Evolutionary conservation across 2,113 vertebrate genomes (phyloP).

Genomic region (Ancistrus triradiatus): DNA sequence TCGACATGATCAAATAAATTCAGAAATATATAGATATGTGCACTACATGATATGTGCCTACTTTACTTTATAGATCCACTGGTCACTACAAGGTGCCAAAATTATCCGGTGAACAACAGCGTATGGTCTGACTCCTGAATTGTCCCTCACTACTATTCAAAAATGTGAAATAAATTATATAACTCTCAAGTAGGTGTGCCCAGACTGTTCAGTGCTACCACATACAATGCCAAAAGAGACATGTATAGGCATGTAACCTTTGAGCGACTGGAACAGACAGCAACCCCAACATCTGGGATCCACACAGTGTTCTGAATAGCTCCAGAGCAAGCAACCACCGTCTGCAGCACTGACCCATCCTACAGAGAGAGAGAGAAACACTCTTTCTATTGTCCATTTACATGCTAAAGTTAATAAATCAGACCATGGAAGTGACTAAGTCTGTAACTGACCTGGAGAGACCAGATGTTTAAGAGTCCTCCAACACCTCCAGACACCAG

Average conservation of each 20-base stretch:
- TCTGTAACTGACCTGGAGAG: slow-evolving; percentile 77
- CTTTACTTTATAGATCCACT: too few species aligned
- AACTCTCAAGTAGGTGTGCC: too few species aligned
- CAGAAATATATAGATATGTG: too few species aligned
- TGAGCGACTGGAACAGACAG: slow-evolving; percentile 93
- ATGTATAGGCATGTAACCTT: slow-evolving; percentile 74
- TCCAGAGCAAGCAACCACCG: slow-evolving; percentile 89
- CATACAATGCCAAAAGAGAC: background rate
- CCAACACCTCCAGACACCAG: slow-evolving; percentile 90
- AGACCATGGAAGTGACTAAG: background rate
- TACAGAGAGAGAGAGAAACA: slow-evolving; percentile 47
- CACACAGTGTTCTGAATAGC: slow-evolving; percentile 90
- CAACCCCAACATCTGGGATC: slow-evolving; percentile 95
- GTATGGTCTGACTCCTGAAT: too few species aligned
- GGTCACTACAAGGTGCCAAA: too few species aligned
- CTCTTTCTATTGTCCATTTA: background rate
- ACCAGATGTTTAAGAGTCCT: slow-evolving; percentile 97
- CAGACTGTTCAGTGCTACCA: background rate
- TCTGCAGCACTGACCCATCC: slow-evolving; percentile 93
- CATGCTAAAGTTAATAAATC: background rate
- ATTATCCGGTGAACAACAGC: too few species aligned
- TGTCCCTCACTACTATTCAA: too few species aligned
- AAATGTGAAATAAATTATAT: too few species aligned
- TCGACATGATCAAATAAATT: too few species aligned
- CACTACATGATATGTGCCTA: too few species aligned